Evolutionary conservation across 1,140 invertebrate genomes (phyloP).

Genomic region (Heterodera carotae): DNA sequence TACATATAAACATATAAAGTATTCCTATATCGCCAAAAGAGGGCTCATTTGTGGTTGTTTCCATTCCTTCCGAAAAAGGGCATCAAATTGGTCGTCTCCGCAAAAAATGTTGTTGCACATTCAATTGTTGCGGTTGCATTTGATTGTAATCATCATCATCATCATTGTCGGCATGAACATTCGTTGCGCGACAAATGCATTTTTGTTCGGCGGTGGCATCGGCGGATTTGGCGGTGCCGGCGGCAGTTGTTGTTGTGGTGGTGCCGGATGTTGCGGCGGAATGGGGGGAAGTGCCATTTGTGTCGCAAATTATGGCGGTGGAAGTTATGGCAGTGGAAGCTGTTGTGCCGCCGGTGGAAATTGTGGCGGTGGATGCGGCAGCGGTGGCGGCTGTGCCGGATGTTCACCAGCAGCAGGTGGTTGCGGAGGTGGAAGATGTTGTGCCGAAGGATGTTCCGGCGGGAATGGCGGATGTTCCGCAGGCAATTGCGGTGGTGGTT

Average conservation of each 20-base stretch:
- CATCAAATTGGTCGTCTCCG: not conserved
- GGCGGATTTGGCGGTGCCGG: not conserved
- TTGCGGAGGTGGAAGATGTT: not conserved
- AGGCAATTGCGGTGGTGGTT: not conserved
- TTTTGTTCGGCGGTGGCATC: conserved; percentile 1
- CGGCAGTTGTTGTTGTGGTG: not conserved
- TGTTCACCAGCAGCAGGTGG: no score
- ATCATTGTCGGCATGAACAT: not conserved
- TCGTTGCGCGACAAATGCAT: conserved; percentile 1
- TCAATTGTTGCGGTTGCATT: not conserved
- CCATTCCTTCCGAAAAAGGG: not conserved
- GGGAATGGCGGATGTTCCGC: no score
- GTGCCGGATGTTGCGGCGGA: not conserved
- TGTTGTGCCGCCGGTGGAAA: not conserved
- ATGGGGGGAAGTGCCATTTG: not conserved
- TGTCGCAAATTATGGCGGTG: no score
- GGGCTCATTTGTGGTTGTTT: conserved; percentile 3
- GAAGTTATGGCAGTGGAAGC: no score
- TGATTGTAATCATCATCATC: not conserved
- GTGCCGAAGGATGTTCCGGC: conserved; percentile 1
- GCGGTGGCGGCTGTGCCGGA: not conserved
- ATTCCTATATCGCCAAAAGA: not conserved
- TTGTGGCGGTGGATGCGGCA: not conserved
- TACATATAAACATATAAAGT: not conserved
- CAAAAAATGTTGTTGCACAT: not conserved